Conservation (phyloP, 2,113 vertebrate genomes). For the Chauna torquata region DNA sequence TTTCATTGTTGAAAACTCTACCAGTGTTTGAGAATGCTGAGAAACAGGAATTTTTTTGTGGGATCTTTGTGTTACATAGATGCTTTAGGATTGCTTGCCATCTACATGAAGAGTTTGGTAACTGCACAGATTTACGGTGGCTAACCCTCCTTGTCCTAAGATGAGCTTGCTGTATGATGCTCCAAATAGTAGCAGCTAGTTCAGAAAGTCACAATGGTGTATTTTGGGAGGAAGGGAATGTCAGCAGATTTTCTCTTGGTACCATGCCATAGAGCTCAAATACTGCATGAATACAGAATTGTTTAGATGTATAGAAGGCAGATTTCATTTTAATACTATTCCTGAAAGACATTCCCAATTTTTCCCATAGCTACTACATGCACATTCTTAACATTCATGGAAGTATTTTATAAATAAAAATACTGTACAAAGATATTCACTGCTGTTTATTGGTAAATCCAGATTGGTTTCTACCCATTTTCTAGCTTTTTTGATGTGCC, state of each 20-base stretch:
- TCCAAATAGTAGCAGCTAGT: neutral
- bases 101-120: neutral
- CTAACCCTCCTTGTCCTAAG: neutral
- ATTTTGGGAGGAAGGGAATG: neutral
- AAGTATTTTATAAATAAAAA: neutral
- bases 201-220: neutral
- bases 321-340: neutral
- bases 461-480: neutral
- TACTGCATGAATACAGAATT: neutral
- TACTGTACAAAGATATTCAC: neutral
- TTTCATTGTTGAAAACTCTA: neutral
- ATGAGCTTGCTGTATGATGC: neutral
- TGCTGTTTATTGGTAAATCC: neutral
- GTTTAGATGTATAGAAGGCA: neutral
- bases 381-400: neutral
- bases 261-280: neutral
- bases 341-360: neutral
- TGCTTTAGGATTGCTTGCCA: neutral
- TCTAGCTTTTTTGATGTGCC: neutral
- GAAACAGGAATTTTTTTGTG: neutral
- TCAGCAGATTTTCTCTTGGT: neutral
- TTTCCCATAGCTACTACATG: neutral
- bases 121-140: neutral
- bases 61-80: neutral
- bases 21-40: neutral